A percentile compares a stretch with the other conserved stretches of the same genome.
Conservation (phyloP, 2,113 vertebrate species). For the Percopsis transmontana region DNA sequence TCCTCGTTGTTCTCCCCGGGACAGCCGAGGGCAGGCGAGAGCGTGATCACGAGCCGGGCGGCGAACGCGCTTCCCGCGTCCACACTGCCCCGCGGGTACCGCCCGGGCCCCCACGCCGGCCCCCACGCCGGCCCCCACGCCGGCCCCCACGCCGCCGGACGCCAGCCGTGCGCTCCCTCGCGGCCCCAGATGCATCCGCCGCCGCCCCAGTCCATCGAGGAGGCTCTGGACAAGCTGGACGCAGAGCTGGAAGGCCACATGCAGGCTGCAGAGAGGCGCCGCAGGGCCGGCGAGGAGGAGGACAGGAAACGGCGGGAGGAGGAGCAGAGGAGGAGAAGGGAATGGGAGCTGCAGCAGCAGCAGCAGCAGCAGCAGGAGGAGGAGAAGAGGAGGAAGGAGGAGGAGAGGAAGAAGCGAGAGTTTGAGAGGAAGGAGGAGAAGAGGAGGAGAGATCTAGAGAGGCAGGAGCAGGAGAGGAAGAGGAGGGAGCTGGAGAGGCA, state of each 20-base stretch:
- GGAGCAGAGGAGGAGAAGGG: conserved; percentile 35
- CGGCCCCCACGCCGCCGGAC: conserved; percentile 9
- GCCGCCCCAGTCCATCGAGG: conserved; percentile 69
- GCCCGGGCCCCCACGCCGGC: conserved; percentile 14
- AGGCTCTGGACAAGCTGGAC: conserved; percentile 78
- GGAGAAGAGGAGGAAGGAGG: conserved; percentile 19
- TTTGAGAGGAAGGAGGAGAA: conserved; percentile 12
- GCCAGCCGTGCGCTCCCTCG: conserved; percentile 38
- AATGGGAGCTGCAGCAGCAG: conserved; percentile 36
- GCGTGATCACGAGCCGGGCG: conserved; percentile 71
- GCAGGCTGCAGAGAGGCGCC: conserved; percentile 71
- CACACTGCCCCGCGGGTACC: conserved; percentile 14
- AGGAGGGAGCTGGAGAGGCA: conserved; percentile 10
- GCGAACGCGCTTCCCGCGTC: conserved; percentile 29
- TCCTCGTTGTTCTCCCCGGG: conserved; percentile 65
- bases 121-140: conserved; percentile 1
- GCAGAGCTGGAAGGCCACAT: conserved; percentile 78
- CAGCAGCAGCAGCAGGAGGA: conserved; percentile 50
- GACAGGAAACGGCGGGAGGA: conserved; percentile 37
- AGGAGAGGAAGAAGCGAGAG: conserved; percentile 8
- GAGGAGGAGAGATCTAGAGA: conserved; percentile 17
- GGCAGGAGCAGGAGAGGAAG: conserved; percentile 41
- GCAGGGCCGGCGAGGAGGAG: conserved; percentile 31
- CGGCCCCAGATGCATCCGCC: conserved; percentile 29
- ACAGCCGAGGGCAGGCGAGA: conserved; percentile 64